phyloP scores from a whole-genome alignment of 1,140 invertebrate species.

The Brachionus koreanus region DNA sequence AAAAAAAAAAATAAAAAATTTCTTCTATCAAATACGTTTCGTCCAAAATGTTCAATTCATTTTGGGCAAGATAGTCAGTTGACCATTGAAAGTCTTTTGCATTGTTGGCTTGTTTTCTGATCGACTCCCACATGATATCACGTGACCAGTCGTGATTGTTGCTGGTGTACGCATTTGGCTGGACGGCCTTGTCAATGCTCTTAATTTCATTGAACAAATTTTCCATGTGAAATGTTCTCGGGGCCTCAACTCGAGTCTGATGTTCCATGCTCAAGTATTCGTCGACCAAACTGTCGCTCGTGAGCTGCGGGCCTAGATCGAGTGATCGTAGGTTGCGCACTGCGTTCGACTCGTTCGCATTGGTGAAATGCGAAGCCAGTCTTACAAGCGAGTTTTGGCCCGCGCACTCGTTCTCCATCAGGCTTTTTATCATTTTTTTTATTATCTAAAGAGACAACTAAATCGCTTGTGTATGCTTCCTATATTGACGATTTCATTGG shows the following conservation, averaged over 20 bases:
- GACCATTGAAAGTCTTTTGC: slow-evolving; percentile 37
- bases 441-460: slow-evolving; percentile 16
- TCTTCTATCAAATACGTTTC: neutral
- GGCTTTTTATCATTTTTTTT: slow-evolving; percentile 29
- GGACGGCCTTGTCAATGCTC: neutral
- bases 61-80: slow-evolving; percentile 8
- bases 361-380: slow-evolving; percentile 36
- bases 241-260: neutral
- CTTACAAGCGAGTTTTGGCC: slow-evolving; percentile 40
- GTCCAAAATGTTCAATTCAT: neutral
- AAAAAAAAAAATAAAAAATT: neutral
- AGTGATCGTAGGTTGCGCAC: neutral
- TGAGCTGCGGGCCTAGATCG: neutral
- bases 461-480: neutral
- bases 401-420: slow-evolving; percentile 38
- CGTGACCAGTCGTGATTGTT: neutral
- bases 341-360: slow-evolving; percentile 9
- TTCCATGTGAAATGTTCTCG: slow-evolving; percentile 40
- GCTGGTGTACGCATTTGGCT: neutral
- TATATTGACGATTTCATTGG: slow-evolving; percentile 10
- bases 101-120: neutral
- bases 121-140: neutral
- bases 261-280: slow-evolving; percentile 39
- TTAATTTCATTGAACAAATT: slow-evolving; percentile 37
- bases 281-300: slow-evolving; percentile 17